Evolutionary conservation across 2,797 vertebrate genomes (phyloP), one percentile per base, ranked within the genome.

Genomic region (Kryptopterus vitreolus): DNA sequence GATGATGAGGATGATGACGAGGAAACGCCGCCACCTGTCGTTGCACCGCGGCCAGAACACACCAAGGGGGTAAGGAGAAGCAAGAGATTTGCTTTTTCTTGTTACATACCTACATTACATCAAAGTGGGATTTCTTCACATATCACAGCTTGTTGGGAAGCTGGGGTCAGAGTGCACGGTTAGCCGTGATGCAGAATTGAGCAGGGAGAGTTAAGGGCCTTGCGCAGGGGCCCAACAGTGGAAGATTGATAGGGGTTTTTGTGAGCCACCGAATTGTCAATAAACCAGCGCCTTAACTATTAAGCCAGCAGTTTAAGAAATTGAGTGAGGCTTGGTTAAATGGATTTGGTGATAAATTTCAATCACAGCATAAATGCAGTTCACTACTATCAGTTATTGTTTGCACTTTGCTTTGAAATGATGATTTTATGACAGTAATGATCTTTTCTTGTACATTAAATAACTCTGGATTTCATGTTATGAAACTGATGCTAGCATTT

Each of bases 1-100:
- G 96, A 96, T 74, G 96, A 98, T 0, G 95, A 97, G 0, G 97
- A 98, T 20, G 97, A 98, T 75, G 95, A 98, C 0, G 97, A 98
- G 79, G 96, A 96, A 87, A 80, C 93, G 31, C 96, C 96, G 58
- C 97, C 98, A 74, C 97, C 97, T 22, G 85, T 96, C 83, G 96
- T 99, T 88, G 96, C 97, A 29, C 98, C 98, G 0, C 91, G 97
- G 61, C 98, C 97, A 10, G 96, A 99, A 86, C 95, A 98, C 89
- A 99, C 98, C 31, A 99, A 98, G 93, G 98, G 97, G 68, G 97
- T 98, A 86, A 93, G 96, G 88, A 46, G n/a, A 33, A n/a, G 10
- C 26, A n/a, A 9, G 69, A 43, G 43, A 59, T 8, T 43, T 3
- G 38, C 38, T 43, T 43, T 43, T 0, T 7, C 38, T 43, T 9